Conservation (phyloP, 1,140 invertebrate species). For the Rhopalosiphum padi region DNA sequence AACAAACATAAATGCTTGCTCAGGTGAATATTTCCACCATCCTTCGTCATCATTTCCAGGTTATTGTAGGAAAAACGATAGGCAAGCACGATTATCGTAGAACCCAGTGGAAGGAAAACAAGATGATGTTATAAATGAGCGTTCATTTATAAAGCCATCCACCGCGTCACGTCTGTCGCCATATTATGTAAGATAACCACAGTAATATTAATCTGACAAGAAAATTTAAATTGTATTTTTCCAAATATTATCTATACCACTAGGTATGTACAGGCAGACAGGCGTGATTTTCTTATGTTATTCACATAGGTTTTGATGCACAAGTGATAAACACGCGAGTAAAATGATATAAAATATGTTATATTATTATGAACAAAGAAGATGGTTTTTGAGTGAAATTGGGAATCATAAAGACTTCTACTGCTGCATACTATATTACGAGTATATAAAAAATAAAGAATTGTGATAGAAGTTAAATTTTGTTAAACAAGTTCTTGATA, state of each 20-base stretch:
- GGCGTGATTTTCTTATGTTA: not conserved
- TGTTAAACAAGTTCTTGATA: not conserved
- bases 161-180: not conserved
- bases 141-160: not conserved
- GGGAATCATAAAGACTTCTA: not conserved
- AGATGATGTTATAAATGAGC: conserved; percentile 26
- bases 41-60: conserved; percentile 35
- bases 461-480: not conserved
- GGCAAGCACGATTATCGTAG: not conserved
- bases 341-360: not conserved
- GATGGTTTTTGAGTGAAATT: not conserved
- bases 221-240: not conserved
- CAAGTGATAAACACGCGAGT: not conserved
- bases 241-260: not conserved
- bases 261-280: not conserved
- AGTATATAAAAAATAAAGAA: not conserved
- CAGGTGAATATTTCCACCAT: conserved; percentile 18
- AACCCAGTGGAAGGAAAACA: not conserved
- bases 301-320: not conserved
- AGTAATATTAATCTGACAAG: not conserved
- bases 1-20: conserved; percentile 6
- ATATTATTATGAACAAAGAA: not conserved
- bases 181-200: not conserved
- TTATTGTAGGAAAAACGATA: conserved; percentile 27
- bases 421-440: not conserved